Evolutionary conservation across 2,888 invertebrate species (phyloP), one percentile per base, ranked within the genome.

Genomic region (Ashinkailepas kermadecensis): DNA sequence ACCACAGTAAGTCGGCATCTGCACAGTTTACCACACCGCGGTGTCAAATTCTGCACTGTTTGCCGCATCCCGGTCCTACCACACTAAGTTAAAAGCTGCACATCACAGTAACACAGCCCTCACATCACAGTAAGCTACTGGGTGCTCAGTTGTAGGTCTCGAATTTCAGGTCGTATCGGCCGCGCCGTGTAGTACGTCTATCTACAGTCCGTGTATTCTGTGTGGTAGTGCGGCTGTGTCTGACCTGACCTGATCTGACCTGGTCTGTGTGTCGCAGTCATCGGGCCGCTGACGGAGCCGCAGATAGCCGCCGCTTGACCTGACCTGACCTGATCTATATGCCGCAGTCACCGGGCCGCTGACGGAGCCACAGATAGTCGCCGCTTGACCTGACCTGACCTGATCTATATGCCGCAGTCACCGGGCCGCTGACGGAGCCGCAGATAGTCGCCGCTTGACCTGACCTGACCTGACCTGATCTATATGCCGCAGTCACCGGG

Each of bases 231-330:
- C 39, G 39, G 4, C 39, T 39, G 39, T 59, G 59, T 64, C 95
- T 81, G 99, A 99, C 21, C n/a, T 64, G 64, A n/a, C 10, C 39
- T 39, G 39, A 4, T 4, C 39, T 39, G 39, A 4, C 64, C 3
- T 7, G 10, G 21, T 62, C 23, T 70, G 4, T 67, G 57, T 83
- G 88, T 89, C 84, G 15, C 86, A 93, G 95, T 98, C 86, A 98
- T 97, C 67, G 99, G 99, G 1, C 97, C 99, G 58, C 89, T 99
- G 83, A 91, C 92, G 0, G 99, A 99, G 89, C 89, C 93, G 84
- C 99, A 99, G 90, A 99, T 99, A 86, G 96, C 99, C 0, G 99
- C 97, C 88, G 96, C 99, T 92, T 97, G 97, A 87, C 91, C 95
- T 81, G 99, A 99, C 21, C n/a, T 64, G 64, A n/a, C 10, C 7